Base-by-base conservation (phyloP, 1,140 invertebrate genomes). In the Meloidogyne exigua region DNA sequence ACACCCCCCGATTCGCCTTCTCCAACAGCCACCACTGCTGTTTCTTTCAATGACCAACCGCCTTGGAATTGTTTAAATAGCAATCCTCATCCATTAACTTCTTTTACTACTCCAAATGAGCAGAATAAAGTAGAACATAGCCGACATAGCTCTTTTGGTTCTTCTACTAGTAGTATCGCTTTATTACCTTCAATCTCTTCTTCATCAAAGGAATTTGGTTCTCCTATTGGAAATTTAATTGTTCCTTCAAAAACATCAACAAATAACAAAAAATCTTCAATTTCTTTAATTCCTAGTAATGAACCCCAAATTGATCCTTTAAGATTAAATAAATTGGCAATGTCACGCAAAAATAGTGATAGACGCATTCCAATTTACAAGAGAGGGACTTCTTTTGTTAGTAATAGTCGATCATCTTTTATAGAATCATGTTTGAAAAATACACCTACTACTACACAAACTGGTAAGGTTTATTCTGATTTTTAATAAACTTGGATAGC, bases 1-100 rank as follows among this genome's bases (percentile, higher is more conserved):
- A 79, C 77, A 13, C 77, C 77, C 9, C 77, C 77, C 4, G 77
- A 79, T 64, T 79, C 76, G n/a, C 77, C 77, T 0, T 71, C 76
- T 7, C 42, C 36, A 21, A 28, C 13, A 28, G 9, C 26, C 1
- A 63, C 39, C 18, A 39, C 70, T n/a, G n/a, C n/a, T n/a, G 15
- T 39, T 23, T 3, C 67, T 39, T 28, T 28, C 15, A 21, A 36
- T 67, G 13, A n/a, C 15, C 49, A 57, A 9, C 18, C 49, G 1
- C 7, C 18, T 71, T 71, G 32, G 57, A 73, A 23, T 18, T 28
- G 21, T 28, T 62, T 23, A 73, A 23, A n/a, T 65, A 18, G 21
- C 15, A 72, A 44, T 1, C 44, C 39, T 49, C 44, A 71, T 9
- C 69, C n/a, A 18, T 21, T 10, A 28, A 28, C 11, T 39, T 15